phyloP scores from a whole-genome alignment of 1,140 invertebrate genomes.

The Rhopalosiphum maidis region DNA sequence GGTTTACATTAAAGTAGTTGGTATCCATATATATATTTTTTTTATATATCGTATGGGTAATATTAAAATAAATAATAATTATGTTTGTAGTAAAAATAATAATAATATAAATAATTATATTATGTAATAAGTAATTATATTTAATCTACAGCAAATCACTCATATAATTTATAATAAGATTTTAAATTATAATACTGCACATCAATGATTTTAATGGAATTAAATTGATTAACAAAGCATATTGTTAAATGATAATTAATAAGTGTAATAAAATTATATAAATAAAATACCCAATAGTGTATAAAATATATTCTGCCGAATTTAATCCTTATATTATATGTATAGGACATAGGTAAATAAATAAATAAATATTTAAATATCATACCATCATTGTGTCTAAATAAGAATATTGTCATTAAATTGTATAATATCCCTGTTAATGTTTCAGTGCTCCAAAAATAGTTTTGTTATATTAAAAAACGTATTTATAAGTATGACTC shows the following conservation, averaged over 20 bases:
- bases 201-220: neutral
- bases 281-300: neutral
- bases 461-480: too few relatives aligned
- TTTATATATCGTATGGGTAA: neutral
- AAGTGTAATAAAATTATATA: neutral
- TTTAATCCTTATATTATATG: neutral
- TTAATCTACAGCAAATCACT: neutral
- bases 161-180: neutral
- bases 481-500: too few relatives aligned
- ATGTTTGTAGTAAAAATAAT: neutral
- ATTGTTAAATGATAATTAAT: neutral
- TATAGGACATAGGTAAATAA: too few relatives aligned
- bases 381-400: neutral
- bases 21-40: too few relatives aligned
- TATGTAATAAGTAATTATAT: neutral
- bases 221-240: neutral
- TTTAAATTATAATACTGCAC: neutral
- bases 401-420: neutral
- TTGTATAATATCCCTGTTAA: neutral
- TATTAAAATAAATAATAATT: neutral
- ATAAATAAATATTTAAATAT: too few relatives aligned
- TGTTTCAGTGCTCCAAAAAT: neutral
- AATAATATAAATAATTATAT: too few relatives aligned
- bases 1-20: neutral
- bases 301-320: neutral